Conservation (phyloP, 2,113 vertebrate genomes). For the Platichthys stellatus region DNA sequence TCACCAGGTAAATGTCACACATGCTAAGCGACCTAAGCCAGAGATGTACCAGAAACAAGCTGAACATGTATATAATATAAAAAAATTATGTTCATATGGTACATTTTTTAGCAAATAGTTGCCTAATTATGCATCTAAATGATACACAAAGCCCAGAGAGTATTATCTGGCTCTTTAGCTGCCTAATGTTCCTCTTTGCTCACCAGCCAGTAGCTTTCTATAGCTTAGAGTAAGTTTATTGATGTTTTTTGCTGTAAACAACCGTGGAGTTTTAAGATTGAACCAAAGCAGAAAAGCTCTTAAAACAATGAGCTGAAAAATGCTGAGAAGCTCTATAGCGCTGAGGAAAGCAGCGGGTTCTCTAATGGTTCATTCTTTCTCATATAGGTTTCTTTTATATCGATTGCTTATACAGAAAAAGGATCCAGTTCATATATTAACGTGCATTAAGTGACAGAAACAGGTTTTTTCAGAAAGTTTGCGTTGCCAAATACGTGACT, state of each 20-base stretch:
- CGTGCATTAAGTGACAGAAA: background rate
- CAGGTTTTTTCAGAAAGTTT: background rate
- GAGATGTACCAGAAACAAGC: too few relatives aligned
- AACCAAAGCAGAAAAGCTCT: too few relatives aligned
- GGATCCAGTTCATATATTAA: background rate
- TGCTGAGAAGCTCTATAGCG: too few relatives aligned
- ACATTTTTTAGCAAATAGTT: background rate
- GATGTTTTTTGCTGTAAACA: too few relatives aligned
- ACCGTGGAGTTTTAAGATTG: too few relatives aligned
- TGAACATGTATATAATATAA: too few relatives aligned
- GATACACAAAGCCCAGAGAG: background rate
- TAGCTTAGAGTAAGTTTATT: too few relatives aligned
- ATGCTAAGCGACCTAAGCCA: background rate
- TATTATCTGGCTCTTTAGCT: background rate
- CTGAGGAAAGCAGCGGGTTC: too few relatives aligned
- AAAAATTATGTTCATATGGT: too few relatives aligned
- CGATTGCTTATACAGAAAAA: background rate
- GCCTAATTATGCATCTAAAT: background rate
- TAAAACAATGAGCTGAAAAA: too few relatives aligned
- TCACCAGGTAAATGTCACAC: slow-evolving; percentile 90
- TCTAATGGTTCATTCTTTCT: too few relatives aligned
- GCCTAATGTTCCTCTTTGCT: slow-evolving; percentile 1
- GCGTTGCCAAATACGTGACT: background rate
- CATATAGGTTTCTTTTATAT: too few relatives aligned
- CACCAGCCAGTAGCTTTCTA: background rate